phyloP scores from a whole-genome alignment of 35 echinoderm and acorn worm genomes.

The Stichopus chloronotus region DNA sequence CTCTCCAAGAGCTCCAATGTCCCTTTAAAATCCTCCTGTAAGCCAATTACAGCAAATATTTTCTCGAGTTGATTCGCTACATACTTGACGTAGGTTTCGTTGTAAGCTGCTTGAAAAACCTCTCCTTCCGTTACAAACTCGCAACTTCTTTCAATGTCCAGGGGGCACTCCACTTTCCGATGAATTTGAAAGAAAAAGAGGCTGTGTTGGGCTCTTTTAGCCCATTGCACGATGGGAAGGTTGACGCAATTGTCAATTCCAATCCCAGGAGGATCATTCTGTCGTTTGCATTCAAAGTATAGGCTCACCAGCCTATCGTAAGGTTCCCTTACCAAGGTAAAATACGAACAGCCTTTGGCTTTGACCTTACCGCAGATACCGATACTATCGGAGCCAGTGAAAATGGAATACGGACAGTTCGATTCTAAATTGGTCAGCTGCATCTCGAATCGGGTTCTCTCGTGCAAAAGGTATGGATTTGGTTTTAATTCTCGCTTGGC shows the following conservation, averaged over 20 bases:
- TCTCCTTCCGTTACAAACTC: conserved; percentile 28
- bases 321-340: conserved; percentile 29
- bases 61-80: conserved; percentile 24
- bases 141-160: background rate
- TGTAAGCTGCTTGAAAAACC: conserved; percentile 18
- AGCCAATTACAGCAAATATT: conserved; percentile 41
- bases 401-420: conserved; percentile 9
- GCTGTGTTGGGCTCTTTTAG: background rate
- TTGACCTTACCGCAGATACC: conserved; percentile 28
- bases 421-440: background rate
- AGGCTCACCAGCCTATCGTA: conserved; percentile 33
- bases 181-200: conserved; percentile 47
- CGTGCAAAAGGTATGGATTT: conserved; percentile 10
- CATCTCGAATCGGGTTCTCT: conserved; percentile 1
- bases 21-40: conserved; percentile 18
- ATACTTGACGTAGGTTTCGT: conserved; percentile 40
- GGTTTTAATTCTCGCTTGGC: background rate
- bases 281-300: conserved; percentile 44
- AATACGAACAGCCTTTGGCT: conserved; percentile 10
- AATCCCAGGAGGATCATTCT: conserved; percentile 33
- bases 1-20: background rate
- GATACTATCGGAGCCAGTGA: conserved; percentile 25
- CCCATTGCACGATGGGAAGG: conserved; percentile 29
- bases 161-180: conserved; percentile 2
- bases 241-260: conserved; percentile 28